phyloP scores from a whole-genome alignment of 2,113 vertebrate genomes.

The Xenopus laevis region DNA sequence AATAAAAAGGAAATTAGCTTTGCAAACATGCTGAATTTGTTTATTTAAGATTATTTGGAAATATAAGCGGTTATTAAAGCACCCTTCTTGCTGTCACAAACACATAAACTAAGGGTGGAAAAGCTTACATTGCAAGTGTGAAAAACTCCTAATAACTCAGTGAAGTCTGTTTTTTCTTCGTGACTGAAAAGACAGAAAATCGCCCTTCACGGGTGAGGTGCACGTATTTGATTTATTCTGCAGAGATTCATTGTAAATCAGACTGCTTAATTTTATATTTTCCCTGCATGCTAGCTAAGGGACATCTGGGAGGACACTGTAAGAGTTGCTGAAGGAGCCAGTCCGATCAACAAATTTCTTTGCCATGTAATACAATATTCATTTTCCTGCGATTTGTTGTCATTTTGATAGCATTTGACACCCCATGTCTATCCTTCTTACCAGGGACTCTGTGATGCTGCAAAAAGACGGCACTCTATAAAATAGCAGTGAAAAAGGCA shows the following conservation, averaged over 20 bases:
- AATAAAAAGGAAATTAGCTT: constrained; percentile 17
- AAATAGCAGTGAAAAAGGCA: constrained; percentile 20
- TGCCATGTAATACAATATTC: constrained; percentile 50
- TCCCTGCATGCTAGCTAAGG: constrained; percentile 48
- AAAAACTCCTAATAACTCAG: constrained; percentile 50
- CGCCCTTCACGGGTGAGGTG: constrained; percentile 59
- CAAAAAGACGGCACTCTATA: constrained; percentile 30
- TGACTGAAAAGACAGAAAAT: constrained; percentile 58
- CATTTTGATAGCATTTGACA: constrained; percentile 48
- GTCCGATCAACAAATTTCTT: constrained; percentile 43
- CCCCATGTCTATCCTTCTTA: constrained; percentile 47
- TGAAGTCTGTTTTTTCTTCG: constrained; percentile 50
- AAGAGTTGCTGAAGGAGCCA: constrained; percentile 45
- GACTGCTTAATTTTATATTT: constrained; percentile 60
- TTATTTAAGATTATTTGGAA: constrained; percentile 29
- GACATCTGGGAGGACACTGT: constrained; percentile 46
- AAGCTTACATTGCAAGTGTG: constrained; percentile 38
- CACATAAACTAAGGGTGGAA: constrained; percentile 37
- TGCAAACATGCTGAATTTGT: constrained; percentile 20
- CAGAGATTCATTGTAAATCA: constrained; percentile 60
- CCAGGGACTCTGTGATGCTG: constrained; percentile 37
- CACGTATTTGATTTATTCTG: constrained; percentile 63
- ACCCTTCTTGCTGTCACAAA: constrained; percentile 17
- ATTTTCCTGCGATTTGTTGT: constrained; percentile 46
- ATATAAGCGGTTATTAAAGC: constrained; percentile 41